phyloP scores from a whole-genome alignment of 2,888 invertebrate species.

The Sarcophaga subvicina region DNA sequence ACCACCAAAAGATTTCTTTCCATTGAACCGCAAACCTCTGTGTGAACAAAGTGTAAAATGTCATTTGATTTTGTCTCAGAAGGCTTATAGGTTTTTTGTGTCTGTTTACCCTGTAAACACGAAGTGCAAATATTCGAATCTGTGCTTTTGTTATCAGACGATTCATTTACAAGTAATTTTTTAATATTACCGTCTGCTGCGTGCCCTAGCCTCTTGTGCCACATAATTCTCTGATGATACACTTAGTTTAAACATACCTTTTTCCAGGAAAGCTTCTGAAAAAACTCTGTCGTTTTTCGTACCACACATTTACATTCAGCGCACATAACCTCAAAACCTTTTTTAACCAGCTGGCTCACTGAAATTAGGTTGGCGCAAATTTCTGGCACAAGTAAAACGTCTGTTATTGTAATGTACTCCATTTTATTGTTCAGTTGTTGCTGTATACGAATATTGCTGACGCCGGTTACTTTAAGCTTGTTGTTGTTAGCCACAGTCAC shows the following conservation, averaged over 20 bases:
- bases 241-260: background rate
- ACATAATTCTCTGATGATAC: background rate
- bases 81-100: slow-evolving; percentile 8
- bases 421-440: background rate
- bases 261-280: slow-evolving; percentile 1
- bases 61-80: slow-evolving; percentile 31
- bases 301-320: background rate
- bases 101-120: slow-evolving; percentile 34
- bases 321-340: slow-evolving; percentile 28
- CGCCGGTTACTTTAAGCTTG: slow-evolving; percentile 32
- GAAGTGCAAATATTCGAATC: slow-evolving; percentile 13
- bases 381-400: slow-evolving; percentile 40
- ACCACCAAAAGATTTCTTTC: slow-evolving; percentile 26
- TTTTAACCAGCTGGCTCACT: slow-evolving; percentile 28
- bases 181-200: background rate
- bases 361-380: slow-evolving; percentile 43
- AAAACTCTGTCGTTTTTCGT: background rate
- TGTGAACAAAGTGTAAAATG: slow-evolving; percentile 31
- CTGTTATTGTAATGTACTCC: slow-evolving; percentile 23
- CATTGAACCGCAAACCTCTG: slow-evolving; percentile 44
- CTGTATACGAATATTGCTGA: slow-evolving; percentile 30
- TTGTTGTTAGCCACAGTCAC: slow-evolving; percentile 38
- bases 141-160: background rate
- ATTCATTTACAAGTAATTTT: background rate
- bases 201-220: slow-evolving; percentile 29